Conservation (phyloP, 2,113 vertebrate genomes). For the Eleginops maclovinus region DNA sequence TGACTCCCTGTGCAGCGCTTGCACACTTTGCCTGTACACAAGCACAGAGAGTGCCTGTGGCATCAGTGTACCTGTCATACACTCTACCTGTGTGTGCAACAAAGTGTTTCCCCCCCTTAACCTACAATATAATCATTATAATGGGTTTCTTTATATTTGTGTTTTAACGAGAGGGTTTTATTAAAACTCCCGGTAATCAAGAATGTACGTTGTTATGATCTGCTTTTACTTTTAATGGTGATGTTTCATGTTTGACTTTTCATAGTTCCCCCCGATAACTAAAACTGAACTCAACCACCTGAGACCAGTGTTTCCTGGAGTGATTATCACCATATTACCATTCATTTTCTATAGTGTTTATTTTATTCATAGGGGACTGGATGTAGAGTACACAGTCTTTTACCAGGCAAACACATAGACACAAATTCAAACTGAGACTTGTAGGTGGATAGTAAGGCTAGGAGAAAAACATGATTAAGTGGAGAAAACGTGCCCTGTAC, state of each 20-base stretch:
- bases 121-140: background rate
- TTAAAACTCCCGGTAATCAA: too few relatives aligned
- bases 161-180: background rate
- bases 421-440: background rate
- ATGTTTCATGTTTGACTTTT: background rate
- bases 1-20: background rate
- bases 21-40: background rate
- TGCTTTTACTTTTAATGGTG: background rate
- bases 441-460: background rate
- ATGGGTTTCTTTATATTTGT: background rate
- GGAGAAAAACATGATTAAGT: too few relatives aligned
- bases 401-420: background rate
- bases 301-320: background rate
- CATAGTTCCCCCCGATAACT: background rate
- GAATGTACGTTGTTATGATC: background rate
- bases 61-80: slow-evolving; percentile 1
- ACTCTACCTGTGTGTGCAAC: background rate
- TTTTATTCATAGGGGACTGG: too few relatives aligned
- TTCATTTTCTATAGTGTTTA: background rate
- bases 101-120: background rate
- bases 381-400: background rate
- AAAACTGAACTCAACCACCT: background rate
- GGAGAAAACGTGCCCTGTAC: background rate
- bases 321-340: background rate
- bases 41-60: background rate